These are phyloP conservation scores for Eonycteris spelaea DNA, from an alignment of 2,113 vertebrate species.

Conservation along the genomic window DNA sequence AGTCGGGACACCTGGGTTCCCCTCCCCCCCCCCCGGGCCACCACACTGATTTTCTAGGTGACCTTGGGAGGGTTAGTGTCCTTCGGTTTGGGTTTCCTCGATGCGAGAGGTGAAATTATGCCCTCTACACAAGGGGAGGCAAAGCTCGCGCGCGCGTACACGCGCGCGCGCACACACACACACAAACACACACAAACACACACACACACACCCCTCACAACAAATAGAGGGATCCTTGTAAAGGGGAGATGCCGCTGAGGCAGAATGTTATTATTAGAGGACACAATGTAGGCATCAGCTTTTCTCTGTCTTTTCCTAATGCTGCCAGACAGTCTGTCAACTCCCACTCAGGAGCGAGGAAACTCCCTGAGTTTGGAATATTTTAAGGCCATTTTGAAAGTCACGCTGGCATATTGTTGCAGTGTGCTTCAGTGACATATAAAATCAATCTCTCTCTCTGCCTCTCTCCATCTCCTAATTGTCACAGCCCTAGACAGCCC, in stretches of 20 bases:
- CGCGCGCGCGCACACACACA: background rate
- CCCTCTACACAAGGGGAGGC: background rate
- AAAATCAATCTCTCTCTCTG: slow-evolving; percentile 64
- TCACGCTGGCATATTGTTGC: slow-evolving; percentile 72
- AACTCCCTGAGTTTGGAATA: slow-evolving; percentile 78
- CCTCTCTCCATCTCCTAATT: slow-evolving; percentile 59
- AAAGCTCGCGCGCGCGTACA: background rate
- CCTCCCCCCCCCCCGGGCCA: background rate
- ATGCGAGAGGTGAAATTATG: slow-evolving; percentile 58
- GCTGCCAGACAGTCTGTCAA: slow-evolving; percentile 76
- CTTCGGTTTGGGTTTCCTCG: slow-evolving; percentile 64
- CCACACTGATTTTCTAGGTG: slow-evolving; percentile 64
- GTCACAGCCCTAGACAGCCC: slow-evolving; percentile 60
- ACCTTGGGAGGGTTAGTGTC: slow-evolving; percentile 73
- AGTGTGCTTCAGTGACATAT: slow-evolving; percentile 66
- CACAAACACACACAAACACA: slow-evolving; percentile 13
- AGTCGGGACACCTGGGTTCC: slow-evolving; percentile 45
- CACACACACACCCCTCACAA: slow-evolving; percentile 15
- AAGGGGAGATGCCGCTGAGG: slow-evolving; percentile 27
- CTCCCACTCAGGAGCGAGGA: slow-evolving; percentile 75
- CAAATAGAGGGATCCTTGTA: slow-evolving; percentile 26
- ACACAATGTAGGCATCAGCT: slow-evolving; percentile 70
- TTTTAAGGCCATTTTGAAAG: slow-evolving; percentile 79
- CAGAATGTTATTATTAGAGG: slow-evolving; percentile 69
- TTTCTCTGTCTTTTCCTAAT: slow-evolving; percentile 63